Percentiles rank a stretch among this genome's conserved stretches.
Conservation (phyloP, 2,888 invertebrate species). For the Hofmannophila pseudospretella region DNA sequence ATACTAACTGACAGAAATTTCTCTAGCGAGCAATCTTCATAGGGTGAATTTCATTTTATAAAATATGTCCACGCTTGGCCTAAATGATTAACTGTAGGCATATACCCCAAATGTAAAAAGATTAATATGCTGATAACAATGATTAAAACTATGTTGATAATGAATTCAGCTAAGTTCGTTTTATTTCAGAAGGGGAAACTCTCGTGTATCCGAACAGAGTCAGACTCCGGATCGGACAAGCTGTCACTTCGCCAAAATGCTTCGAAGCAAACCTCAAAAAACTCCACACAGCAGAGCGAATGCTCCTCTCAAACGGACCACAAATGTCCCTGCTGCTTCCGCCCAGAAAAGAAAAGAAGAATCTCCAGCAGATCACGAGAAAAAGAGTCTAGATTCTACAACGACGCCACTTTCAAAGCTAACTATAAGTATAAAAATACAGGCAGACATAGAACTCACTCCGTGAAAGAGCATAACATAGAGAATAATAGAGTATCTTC, state of each 20-base stretch:
- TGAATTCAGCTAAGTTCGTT: no score
- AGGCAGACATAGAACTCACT: constrained; percentile 65
- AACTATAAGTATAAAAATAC: constrained; percentile 65
- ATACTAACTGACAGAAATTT: no score
- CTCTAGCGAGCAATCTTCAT: no score
- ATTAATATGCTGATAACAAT: no score
- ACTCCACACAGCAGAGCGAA: constrained; percentile 52
- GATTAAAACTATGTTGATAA: no score
- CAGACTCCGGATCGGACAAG: constrained; percentile 68
- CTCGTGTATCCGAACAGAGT: constrained; percentile 68
- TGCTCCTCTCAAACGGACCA: constrained; percentile 53
- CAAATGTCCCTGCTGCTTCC: constrained; percentile 67
- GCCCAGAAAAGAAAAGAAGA: constrained; percentile 44
- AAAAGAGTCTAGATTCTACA: constrained; percentile 53
- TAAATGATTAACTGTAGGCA: no score
- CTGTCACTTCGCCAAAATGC: constrained; percentile 57
- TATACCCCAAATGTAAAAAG: no score
- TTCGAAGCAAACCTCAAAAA: constrained; percentile 55
- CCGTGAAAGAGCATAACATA: constrained; percentile 67
- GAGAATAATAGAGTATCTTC: constrained; percentile 82
- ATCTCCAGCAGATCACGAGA: constrained; percentile 43
- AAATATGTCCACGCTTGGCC: no score
- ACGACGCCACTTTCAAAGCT: constrained; percentile 64
- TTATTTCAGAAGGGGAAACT: constrained; percentile 65
- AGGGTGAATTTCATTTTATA: no score